These are phyloP conservation scores for Mobula birostris DNA, from an alignment of 2,113 vertebrate genomes.

Conservation along the genomic window DNA sequence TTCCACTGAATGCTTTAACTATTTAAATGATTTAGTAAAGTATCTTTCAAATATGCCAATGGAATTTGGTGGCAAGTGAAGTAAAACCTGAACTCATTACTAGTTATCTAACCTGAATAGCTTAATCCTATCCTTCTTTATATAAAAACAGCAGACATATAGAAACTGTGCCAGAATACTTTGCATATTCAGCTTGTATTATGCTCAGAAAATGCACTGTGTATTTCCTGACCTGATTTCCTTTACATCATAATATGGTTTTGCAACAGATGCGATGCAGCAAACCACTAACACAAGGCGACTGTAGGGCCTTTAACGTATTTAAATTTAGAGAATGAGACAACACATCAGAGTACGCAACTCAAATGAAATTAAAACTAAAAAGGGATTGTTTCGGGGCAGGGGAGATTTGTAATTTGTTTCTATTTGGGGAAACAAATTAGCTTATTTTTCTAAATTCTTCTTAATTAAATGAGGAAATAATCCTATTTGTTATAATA, in stretches of 20 bases:
- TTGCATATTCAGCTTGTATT: not conserved
- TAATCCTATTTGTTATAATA: not conserved
- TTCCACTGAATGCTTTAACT: not conserved
- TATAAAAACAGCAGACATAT: not conserved
- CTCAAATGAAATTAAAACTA: not conserved
- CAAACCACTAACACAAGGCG: not conserved
- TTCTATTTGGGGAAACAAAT: not conserved
- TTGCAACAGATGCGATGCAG: not conserved
- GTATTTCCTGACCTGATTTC: conserved; percentile 8
- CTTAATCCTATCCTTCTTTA: not conserved
- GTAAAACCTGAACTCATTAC: not conserved
- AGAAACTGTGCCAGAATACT: not conserved
- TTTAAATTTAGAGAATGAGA: not conserved
- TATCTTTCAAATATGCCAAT: not conserved
- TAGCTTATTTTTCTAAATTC: not conserved
- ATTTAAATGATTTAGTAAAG: not conserved
- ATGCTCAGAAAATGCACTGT: not conserved
- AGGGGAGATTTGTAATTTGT: not conserved
- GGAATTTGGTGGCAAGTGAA: not conserved
- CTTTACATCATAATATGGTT: not conserved
- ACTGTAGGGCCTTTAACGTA: not conserved
- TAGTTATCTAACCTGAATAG: not conserved
- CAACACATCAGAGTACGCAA: not conserved
- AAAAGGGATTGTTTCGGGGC: not conserved
- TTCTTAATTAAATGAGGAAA: not conserved